Conservation (phyloP, 1,140 invertebrate species). For the Drosophila sp. region DNA sequence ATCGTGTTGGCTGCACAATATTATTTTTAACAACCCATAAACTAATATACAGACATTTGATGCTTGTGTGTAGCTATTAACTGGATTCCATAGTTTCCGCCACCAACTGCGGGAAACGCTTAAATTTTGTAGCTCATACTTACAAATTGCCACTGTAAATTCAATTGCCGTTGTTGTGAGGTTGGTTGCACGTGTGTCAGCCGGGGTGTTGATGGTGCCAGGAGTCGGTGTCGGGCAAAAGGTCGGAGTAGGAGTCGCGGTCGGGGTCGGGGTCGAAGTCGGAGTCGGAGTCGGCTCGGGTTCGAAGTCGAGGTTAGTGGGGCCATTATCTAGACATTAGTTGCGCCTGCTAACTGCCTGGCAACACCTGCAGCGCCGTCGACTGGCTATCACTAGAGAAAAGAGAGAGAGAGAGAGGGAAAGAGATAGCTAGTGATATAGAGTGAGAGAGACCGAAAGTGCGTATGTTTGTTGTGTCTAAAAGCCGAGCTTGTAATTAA, state of each 20-base stretch:
- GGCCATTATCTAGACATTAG: conserved; percentile 61
- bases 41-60: not conserved
- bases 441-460: not conserved
- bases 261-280: not conserved
- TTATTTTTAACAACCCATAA: conserved; percentile 3
- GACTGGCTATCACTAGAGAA: conserved; percentile 34
- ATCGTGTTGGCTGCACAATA: not conserved
- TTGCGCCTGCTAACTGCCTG: conserved; percentile 65
- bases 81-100: conserved; percentile 25
- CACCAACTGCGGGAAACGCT: conserved; percentile 41
- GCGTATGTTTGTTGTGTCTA: conserved; percentile 17
- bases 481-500: conserved; percentile 66
- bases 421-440: not conserved
- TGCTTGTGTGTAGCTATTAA: not conserved
- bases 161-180: conserved; percentile 37
- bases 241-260: not conserved
- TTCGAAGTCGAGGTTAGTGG: conserved; percentile 26
- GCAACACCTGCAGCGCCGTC: conserved; percentile 69
- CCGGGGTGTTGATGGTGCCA: conserved; percentile 12
- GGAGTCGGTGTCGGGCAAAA: conserved; percentile 1
- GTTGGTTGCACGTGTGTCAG: not conserved
- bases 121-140: conserved; percentile 38
- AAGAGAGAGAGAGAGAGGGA: not conserved
- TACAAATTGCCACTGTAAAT: conserved; percentile 48
- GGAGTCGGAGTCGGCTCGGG: conserved; percentile 15